A percentile compares a stretch with the other conserved stretches of the same genome.
These are phyloP conservation scores for Tetrapedia diversipes DNA, from an alignment of 2,888 invertebrate genomes.

Conservation along the genomic window DNA sequence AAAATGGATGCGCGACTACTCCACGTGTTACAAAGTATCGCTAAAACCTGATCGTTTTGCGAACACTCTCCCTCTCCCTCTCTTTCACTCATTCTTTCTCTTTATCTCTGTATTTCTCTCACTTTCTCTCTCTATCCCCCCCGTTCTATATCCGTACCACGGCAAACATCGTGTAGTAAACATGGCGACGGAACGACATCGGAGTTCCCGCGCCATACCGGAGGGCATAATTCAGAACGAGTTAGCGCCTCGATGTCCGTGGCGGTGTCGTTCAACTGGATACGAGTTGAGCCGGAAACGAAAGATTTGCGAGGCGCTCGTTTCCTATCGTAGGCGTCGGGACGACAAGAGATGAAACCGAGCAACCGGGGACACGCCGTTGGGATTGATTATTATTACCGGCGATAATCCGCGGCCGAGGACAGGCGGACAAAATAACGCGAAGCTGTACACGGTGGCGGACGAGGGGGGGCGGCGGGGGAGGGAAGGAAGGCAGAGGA, in stretches of 20 bases:
- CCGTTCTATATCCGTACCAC: slow-evolving; percentile 1
- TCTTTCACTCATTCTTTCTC: too few relatives aligned
- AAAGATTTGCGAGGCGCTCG: slow-evolving; percentile 62
- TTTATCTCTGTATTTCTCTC: too few relatives aligned
- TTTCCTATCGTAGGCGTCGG: slow-evolving; percentile 45
- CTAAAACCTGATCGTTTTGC: neutral
- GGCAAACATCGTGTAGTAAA: neutral
- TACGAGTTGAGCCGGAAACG: slow-evolving; percentile 62
- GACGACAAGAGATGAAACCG: slow-evolving; percentile 7
- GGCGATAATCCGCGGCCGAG: slow-evolving; percentile 50
- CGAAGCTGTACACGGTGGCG: too few relatives aligned
- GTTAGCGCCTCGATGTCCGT: slow-evolving; percentile 14
- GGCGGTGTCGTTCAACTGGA: slow-evolving; percentile 35
- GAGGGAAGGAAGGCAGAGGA: neutral
- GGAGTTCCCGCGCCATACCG: neutral
- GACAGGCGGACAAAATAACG: slow-evolving; percentile 32
- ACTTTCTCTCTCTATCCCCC: too few relatives aligned
- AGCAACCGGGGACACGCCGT: neutral
- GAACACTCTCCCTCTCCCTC: neutral
- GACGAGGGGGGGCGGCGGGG: neutral
- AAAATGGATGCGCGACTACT: too few relatives aligned
- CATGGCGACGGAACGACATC: neutral
- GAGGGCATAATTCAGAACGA: slow-evolving; percentile 36
- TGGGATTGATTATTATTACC: slow-evolving; percentile 64
- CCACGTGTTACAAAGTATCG: neutral